Conservation (phyloP, 1,140 invertebrate species). For the Drosophila virilis region DNA sequence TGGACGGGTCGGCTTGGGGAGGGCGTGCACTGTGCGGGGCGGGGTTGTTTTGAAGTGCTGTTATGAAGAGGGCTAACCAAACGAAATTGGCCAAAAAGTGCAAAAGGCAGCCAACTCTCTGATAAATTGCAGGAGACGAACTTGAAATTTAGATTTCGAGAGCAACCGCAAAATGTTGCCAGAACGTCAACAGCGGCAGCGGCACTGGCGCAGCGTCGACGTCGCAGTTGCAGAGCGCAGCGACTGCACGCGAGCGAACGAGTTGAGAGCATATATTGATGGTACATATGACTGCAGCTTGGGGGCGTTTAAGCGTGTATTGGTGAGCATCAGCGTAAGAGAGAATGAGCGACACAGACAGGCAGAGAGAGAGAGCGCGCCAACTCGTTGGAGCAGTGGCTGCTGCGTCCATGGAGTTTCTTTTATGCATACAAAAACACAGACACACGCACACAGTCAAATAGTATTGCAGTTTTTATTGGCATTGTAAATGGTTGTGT, state of each 20-base stretch:
- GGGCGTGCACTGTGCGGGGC: neutral
- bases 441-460: constrained; percentile 29
- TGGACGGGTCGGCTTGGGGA: neutral
- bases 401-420: constrained; percentile 43
- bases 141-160: constrained; percentile 81
- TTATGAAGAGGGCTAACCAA: constrained; percentile 52
- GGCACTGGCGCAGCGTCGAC: constrained; percentile 11
- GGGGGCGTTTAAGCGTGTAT: constrained; percentile 43
- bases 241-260: constrained; percentile 41
- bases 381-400: constrained; percentile 37
- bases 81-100: constrained; percentile 36
- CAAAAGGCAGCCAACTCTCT: constrained; percentile 49
- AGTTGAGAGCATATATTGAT: constrained; percentile 24
- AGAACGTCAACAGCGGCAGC: constrained; percentile 21
- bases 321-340: constrained; percentile 20
- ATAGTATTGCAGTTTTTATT: constrained; percentile 52
- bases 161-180: constrained; percentile 52
- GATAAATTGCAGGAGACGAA: constrained; percentile 69
- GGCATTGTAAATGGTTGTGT: constrained; percentile 22
- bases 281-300: constrained; percentile 23
- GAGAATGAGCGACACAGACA: neutral
- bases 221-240: constrained; percentile 8
- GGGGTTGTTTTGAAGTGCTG: constrained; percentile 47
- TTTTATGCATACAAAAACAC: constrained; percentile 33
- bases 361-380: constrained; percentile 26